These are phyloP conservation scores for Copsychus sechellarum DNA, from an alignment of 2,113 vertebrate species.

Conservation along the genomic window DNA sequence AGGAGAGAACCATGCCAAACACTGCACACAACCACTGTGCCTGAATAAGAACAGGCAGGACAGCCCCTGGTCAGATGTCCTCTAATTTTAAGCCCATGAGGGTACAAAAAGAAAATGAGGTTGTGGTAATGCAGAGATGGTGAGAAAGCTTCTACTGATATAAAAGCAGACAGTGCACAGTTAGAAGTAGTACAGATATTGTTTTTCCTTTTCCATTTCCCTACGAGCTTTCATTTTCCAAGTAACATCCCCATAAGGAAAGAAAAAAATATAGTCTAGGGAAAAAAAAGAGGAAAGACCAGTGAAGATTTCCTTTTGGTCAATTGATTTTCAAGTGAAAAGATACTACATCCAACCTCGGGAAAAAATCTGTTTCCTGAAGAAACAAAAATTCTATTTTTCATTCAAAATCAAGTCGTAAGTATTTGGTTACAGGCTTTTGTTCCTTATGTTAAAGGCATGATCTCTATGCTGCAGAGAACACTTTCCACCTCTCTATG, in stretches of 20 bases:
- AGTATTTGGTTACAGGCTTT: neutral
- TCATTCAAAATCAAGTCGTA: neutral
- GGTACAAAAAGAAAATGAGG: neutral
- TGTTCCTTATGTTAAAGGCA: neutral
- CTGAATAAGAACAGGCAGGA: neutral
- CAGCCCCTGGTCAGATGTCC: no score
- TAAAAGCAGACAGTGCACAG: neutral
- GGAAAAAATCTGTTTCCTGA: neutral
- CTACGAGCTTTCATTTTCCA: neutral
- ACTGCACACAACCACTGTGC: neutral
- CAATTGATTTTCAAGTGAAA: neutral
- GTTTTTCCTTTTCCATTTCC: neutral
- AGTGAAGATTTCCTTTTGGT: neutral
- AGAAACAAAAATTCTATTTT: neutral
- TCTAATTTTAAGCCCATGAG: neutral
- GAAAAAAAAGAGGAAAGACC: neutral
- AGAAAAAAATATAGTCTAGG: neutral
- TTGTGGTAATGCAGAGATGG: neutral
- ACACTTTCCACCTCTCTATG: neutral
- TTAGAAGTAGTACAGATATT: neutral
- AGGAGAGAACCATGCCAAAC: accelerated
- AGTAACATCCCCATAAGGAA: neutral
- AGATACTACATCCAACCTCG: neutral
- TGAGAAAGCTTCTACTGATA: neutral
- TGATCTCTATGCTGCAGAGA: neutral